phyloP scores from a whole-genome alignment of 2,888 invertebrate species.

The Perizoma affinitatum region DNA sequence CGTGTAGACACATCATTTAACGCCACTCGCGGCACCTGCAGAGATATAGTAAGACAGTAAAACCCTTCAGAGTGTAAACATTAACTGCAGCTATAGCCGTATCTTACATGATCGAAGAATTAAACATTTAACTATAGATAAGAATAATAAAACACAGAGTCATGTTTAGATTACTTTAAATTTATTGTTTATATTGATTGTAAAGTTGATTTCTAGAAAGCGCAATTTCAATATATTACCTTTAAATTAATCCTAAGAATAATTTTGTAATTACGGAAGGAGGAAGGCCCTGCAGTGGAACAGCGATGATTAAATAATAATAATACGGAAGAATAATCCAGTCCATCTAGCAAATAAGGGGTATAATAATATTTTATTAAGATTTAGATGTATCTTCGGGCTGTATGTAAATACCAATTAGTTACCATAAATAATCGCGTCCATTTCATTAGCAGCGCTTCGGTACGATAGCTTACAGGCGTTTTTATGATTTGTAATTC shows the following conservation, averaged over 20 bases:
- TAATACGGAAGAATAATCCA: no score
- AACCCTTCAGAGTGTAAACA: conserved; percentile 47
- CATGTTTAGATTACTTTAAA: conserved; percentile 1
- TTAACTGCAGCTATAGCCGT: conserved; percentile 50
- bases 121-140: conserved; percentile 41
- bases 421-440: conserved; percentile 4
- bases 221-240: no score
- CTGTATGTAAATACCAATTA: conserved; percentile 10
- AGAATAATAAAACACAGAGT: conserved; percentile 6
- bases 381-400: not conserved
- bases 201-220: no score
- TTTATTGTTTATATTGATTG: not conserved
- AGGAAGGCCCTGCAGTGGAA: no score
- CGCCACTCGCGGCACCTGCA: conserved; percentile 18
- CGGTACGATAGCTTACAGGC: conserved; percentile 1
- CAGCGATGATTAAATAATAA: no score
- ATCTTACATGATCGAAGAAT: conserved; percentile 51
- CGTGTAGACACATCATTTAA: conserved; percentile 18
- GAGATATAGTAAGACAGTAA: conserved; percentile 52
- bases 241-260: no score
- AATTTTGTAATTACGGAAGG: no score
- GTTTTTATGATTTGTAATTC: conserved; percentile 10
- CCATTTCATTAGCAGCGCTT: conserved; percentile 4
- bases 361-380: not conserved
- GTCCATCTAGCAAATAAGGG: not conserved